These are phyloP conservation scores for Amyelois transitella DNA, from an alignment of 1,140 invertebrate species.

Conservation along the genomic window DNA sequence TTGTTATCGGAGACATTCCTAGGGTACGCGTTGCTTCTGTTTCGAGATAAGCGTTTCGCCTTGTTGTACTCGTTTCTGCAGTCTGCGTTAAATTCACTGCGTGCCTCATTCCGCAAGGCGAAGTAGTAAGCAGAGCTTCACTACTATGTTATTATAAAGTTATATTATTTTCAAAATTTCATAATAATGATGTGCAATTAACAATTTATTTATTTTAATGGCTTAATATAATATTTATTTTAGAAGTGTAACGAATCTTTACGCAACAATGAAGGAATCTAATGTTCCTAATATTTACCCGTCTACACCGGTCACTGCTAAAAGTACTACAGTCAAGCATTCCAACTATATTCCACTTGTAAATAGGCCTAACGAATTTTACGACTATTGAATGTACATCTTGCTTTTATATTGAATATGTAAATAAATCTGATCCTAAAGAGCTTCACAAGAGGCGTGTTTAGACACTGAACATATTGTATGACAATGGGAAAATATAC, in stretches of 20 bases:
- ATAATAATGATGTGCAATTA: conserved; percentile 65
- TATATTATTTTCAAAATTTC: conserved; percentile 59
- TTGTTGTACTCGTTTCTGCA: conserved; percentile 11
- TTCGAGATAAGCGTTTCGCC: conserved; percentile 17
- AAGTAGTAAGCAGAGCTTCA: conserved; percentile 50
- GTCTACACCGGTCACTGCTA: conserved; percentile 47
- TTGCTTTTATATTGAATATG: conserved; percentile 61
- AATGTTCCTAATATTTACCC: conserved; percentile 64
- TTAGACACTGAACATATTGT: conserved; percentile 34
- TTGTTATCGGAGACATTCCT: conserved; percentile 64
- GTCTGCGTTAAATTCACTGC: conserved; percentile 22
- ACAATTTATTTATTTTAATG: conserved; percentile 66
- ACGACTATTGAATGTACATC: conserved; percentile 56
- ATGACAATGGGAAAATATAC: conserved; percentile 42
- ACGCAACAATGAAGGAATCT: conserved; percentile 52
- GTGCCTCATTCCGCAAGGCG: conserved; percentile 38
- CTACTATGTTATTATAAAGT: conserved; percentile 16
- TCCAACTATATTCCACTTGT: conserved; percentile 73
- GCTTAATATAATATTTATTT: conserved; percentile 71
- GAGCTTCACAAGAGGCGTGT: conserved; percentile 42
- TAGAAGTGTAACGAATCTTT: conserved; percentile 56
- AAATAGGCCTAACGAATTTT: conserved; percentile 71
- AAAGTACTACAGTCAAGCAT: conserved; percentile 65
- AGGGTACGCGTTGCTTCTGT: conserved; percentile 37
- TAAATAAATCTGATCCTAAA: conserved; percentile 57